A percentile compares a stretch with the other conserved stretches of the same genome.
Conservation (phyloP, 53 echinoderm and acorn worm species). For the Luidia sarsii region DNA sequence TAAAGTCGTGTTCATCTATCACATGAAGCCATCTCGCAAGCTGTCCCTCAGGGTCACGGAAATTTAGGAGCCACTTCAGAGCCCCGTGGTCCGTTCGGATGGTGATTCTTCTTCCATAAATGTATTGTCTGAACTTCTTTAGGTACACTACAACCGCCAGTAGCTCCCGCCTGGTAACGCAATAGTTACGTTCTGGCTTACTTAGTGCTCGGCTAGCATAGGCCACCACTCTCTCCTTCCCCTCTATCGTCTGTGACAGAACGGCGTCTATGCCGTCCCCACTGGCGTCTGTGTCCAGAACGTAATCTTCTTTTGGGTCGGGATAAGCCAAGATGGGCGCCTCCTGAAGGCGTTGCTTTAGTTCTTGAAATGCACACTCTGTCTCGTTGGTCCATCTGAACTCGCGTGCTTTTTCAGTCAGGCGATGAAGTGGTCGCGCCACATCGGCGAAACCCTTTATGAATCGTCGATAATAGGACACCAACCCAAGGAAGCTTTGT, state of each 20-base stretch:
- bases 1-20: conserved; percentile 2
- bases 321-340: conserved; percentile 52
- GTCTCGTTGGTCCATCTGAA: conserved; percentile 36
- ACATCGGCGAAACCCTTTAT: conserved; percentile 48
- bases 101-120: conserved; percentile 28
- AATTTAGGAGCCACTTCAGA: conserved; percentile 28
- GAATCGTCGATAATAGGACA: conserved; percentile 58
- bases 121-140: conserved; percentile 42
- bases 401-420: conserved; percentile 43
- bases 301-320: background rate
- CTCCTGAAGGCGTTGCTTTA: conserved; percentile 4
- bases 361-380: conserved; percentile 18
- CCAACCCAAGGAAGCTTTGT: conserved; percentile 46
- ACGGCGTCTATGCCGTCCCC: conserved; percentile 21
- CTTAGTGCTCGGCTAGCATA: conserved; percentile 29
- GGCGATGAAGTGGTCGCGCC: conserved; percentile 43
- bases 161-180: conserved; percentile 16
- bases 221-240: conserved; percentile 6
- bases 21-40: conserved; percentile 42
- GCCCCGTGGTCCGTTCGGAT: conserved; percentile 42
- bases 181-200: conserved; percentile 21
- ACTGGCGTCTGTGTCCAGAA: conserved; percentile 42
- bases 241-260: conserved; percentile 1
- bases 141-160: conserved; percentile 18
- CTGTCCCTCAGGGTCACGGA: conserved; percentile 38